Evolutionary conservation across 2,113 vertebrate genomes (phyloP).

Genomic region (Aplodontia rufa): DNA sequence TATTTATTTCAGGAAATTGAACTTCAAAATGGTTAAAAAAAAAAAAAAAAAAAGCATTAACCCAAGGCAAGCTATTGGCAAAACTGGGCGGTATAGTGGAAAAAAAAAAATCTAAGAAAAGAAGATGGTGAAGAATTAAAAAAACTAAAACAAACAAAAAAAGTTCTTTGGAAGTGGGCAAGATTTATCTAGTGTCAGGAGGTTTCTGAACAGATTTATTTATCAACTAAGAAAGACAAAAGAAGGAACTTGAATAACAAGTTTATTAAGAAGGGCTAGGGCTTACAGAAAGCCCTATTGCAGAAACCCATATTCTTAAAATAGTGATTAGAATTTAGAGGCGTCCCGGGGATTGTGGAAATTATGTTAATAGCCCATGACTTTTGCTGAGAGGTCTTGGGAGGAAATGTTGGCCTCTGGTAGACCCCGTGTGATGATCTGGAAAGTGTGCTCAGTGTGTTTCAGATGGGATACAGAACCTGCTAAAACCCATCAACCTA

Average conservation of each 20-base stretch:
- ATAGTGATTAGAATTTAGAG: slow-evolving; percentile 2
- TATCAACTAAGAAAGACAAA: background rate
- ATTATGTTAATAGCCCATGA: background rate
- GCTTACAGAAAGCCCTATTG: background rate
- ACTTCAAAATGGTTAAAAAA: background rate
- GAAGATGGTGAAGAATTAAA: background rate
- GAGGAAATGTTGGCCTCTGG: background rate
- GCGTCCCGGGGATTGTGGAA: background rate
- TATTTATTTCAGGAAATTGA: background rate
- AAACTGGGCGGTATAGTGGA: background rate
- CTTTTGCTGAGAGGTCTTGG: background rate
- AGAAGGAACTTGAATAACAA: background rate
- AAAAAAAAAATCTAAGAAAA: background rate
- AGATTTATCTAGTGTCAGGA: background rate
- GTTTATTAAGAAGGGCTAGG: background rate
- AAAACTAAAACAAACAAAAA: no score
- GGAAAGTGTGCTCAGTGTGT: background rate
- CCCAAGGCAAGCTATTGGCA: background rate
- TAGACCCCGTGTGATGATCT: background rate
- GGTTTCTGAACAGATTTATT: background rate
- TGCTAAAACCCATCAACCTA: background rate
- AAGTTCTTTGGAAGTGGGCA: background rate
- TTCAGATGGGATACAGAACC: background rate
- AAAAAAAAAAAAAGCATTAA: background rate
- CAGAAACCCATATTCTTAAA: background rate